A percentile compares a stretch with the other conserved stretches of the same genome.
These are phyloP conservation scores for Neotoma lepida DNA, from an alignment of 2,113 vertebrate genomes.

Conservation along the genomic window DNA sequence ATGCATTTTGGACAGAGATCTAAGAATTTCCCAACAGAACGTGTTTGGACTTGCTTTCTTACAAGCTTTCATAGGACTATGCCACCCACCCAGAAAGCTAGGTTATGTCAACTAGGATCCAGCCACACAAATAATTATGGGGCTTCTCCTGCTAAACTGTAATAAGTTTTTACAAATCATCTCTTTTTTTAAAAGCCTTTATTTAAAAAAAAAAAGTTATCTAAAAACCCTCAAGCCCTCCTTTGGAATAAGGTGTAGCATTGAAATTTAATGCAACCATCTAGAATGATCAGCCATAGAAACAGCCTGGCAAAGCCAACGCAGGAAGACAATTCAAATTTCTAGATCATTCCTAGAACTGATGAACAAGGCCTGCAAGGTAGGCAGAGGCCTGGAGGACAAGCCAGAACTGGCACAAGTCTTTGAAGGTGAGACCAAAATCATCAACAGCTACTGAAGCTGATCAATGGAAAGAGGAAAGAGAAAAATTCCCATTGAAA, in stretches of 20 bases:
- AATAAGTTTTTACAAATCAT: constrained; percentile 47
- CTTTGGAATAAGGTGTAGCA: constrained; percentile 29
- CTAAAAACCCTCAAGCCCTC: background rate
- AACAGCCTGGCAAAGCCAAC: background rate
- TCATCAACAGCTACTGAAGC: background rate
- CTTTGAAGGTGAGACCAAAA: constrained; percentile 2
- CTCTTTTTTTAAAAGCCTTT: constrained; percentile 6
- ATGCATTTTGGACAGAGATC: constrained; percentile 41
- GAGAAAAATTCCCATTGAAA: background rate
- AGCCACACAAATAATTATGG: constrained; percentile 54
- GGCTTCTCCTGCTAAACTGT: constrained; percentile 58
- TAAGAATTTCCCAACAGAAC: constrained; percentile 59
- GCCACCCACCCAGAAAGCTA: constrained; percentile 48
- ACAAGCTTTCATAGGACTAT: constrained; percentile 44
- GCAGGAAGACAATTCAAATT: background rate
- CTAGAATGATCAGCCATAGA: background rate
- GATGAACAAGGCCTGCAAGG: background rate
- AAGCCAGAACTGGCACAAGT: constrained; percentile 25
- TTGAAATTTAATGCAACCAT: background rate
- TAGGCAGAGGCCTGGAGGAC: background rate
- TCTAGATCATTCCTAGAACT: background rate
- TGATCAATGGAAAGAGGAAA: background rate
- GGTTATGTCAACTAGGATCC: constrained; percentile 49
- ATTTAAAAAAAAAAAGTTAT: background rate
- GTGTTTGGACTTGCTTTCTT: constrained; percentile 58